Evolutionary conservation across 2,113 vertebrate genomes (phyloP).

Genomic region (Menidia beryllina): DNA sequence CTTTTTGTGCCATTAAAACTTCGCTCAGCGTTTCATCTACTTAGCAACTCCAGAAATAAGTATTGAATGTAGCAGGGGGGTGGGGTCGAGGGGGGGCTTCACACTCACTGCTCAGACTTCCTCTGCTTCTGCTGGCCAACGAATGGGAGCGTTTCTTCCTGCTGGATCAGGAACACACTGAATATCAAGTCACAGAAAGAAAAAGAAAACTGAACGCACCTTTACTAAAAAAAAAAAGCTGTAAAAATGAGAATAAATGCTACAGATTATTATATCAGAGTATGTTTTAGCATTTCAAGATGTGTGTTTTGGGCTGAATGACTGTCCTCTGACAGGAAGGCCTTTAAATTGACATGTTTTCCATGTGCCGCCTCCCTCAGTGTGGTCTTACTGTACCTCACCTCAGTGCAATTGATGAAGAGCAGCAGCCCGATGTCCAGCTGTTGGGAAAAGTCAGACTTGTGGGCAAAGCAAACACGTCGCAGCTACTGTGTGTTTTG

Average conservation of each 20-base stretch:
- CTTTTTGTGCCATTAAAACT: constrained; percentile 49
- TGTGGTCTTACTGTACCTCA: constrained; percentile 59
- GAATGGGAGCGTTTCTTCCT: constrained; percentile 61
- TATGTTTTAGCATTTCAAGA: constrained; percentile 41
- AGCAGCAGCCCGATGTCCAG: constrained; percentile 35
- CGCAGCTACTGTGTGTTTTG: constrained; percentile 64
- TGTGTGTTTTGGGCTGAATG: constrained; percentile 46
- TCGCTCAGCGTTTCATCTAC: constrained; percentile 35
- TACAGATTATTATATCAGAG: constrained; percentile 26
- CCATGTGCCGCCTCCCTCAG: constrained; percentile 31
- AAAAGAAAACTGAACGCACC: constrained; percentile 24
- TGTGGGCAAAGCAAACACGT: constrained; percentile 37
- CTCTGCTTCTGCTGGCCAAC: constrained; percentile 18
- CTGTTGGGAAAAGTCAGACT: constrained; percentile 31
- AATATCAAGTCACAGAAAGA: constrained; percentile 5
- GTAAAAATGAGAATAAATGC: constrained; percentile 11
- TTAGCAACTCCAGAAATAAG: constrained; percentile 18
- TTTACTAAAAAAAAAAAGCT: constrained; percentile 26
- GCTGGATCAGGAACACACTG: constrained; percentile 77
- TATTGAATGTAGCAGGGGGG: constrained; percentile 43
- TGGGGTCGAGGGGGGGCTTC: constrained; percentile 29
- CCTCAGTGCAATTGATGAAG: constrained; percentile 71
- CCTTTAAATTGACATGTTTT: constrained; percentile 34
- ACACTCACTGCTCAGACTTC: constrained; percentile 30
- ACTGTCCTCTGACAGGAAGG: constrained; percentile 65